These are phyloP conservation scores for Torymus auratus DNA, from an alignment of 2,888 invertebrate genomes.

Conservation along the genomic window DNA sequence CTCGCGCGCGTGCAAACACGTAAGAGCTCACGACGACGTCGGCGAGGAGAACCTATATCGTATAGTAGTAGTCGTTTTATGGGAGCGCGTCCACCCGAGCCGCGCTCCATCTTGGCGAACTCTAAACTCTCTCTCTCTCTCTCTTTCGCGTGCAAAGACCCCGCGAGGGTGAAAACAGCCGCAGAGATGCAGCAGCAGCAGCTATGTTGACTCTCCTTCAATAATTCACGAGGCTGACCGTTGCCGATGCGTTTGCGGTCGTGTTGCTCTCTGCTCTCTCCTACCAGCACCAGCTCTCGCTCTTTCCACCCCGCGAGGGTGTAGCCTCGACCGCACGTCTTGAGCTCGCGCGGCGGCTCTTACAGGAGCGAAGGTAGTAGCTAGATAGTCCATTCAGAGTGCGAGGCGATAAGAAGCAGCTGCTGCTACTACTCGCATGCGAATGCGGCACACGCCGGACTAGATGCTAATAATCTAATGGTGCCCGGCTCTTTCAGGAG, in stretches of 20 bases:
- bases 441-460: background rate
- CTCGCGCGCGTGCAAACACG: background rate
- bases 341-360: too few species aligned
- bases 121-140: background rate
- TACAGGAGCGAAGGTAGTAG: too few species aligned
- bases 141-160: background rate
- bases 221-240: conserved; percentile 62
- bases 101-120: background rate
- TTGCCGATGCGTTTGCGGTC: conserved; percentile 60
- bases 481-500: background rate
- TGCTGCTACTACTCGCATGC: background rate
- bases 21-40: background rate
- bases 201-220: conserved; percentile 61
- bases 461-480: conserved; percentile 45
- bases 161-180: background rate
- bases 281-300: background rate
- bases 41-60: background rate
- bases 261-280: background rate
- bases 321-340: too few species aligned
- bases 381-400: background rate
- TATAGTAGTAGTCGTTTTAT: background rate
- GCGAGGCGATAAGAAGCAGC: conserved; percentile 1
- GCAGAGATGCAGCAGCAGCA: conserved; percentile 13
- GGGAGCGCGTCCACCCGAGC: background rate
- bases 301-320: background rate